phyloP scores from a whole-genome alignment of 2,888 invertebrate species.

The Pammene fasciana region DNA sequence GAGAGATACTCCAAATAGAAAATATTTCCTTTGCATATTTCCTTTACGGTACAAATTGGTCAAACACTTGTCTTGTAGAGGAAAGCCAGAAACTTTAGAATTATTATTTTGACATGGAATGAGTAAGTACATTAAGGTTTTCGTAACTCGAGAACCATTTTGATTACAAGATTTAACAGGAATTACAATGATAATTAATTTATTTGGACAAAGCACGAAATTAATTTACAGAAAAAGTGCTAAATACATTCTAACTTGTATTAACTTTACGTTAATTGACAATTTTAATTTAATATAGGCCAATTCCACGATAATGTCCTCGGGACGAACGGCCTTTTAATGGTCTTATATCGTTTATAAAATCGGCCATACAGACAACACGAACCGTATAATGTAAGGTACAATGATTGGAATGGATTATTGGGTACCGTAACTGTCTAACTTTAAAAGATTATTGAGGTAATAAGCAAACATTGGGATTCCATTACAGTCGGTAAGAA shows the following conservation, averaged over 20 bases:
- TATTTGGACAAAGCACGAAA: slow-evolving; percentile 32
- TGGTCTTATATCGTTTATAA: slow-evolving; percentile 4
- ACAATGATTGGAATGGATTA: slow-evolving; percentile 67
- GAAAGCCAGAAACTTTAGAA: slow-evolving; percentile 42
- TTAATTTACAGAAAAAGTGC: slow-evolving; percentile 33
- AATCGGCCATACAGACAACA: slow-evolving; percentile 33
- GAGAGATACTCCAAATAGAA: slow-evolving; percentile 78
- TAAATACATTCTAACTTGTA: slow-evolving; percentile 33
- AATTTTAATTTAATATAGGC: slow-evolving; percentile 37
- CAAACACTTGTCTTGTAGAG: slow-evolving; percentile 56
- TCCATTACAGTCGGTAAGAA: slow-evolving; percentile 2
- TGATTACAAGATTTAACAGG: slow-evolving; percentile 30
- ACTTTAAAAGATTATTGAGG: slow-evolving; percentile 64
- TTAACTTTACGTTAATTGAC: slow-evolving; percentile 41
- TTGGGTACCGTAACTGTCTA: slow-evolving; percentile 61
- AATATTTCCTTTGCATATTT: slow-evolving; percentile 58
- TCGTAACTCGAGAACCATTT: slow-evolving; percentile 38
- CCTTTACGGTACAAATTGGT: slow-evolving; percentile 63
- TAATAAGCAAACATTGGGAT: slow-evolving; percentile 45
- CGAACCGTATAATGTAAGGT: slow-evolving; percentile 34
- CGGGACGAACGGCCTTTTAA: background rate
- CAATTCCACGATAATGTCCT: slow-evolving; percentile 18
- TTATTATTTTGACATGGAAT: slow-evolving; percentile 42
- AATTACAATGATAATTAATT: slow-evolving; percentile 34
- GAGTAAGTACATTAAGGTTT: slow-evolving; percentile 42